A percentile compares a stretch with the other conserved stretches of the same genome.
Evolutionary conservation across 2,113 vertebrate genomes (phyloP).

Genomic region (Charadrius vociferus): DNA sequence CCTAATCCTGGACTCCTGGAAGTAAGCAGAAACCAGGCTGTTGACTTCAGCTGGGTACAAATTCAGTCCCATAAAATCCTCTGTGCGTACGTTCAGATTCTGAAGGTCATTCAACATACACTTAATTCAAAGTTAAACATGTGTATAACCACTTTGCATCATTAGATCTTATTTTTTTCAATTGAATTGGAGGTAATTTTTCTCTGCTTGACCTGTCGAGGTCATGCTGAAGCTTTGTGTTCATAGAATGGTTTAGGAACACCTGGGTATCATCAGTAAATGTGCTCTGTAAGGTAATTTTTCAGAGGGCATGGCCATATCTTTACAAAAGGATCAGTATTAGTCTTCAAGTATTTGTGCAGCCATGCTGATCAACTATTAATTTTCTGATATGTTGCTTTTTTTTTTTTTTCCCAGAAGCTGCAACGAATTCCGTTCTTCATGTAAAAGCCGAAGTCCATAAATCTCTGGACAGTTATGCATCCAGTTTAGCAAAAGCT

Average conservation of each 20-base stretch:
- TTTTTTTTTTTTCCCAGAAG: constrained; percentile 52
- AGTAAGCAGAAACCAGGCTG: neutral
- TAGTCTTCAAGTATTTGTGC: neutral
- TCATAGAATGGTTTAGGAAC: neutral
- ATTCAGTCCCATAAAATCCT: neutral
- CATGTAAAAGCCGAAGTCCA: constrained; percentile 89
- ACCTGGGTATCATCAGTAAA: neutral
- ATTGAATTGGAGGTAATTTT: neutral
- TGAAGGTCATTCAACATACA: neutral
- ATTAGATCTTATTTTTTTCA: neutral
- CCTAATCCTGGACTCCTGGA: neutral
- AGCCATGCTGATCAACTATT: neutral
- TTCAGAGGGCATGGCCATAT: neutral
- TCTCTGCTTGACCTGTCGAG: rapidly evolving
- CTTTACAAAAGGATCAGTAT: neutral
- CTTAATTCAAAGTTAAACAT: neutral
- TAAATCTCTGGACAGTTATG: constrained; percentile 89
- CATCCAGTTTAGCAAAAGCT: constrained; percentile 88
- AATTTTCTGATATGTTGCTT: neutral
- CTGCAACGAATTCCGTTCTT: constrained; percentile 73
- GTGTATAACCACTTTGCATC: neutral
- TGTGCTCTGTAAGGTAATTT: neutral
- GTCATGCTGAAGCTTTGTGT: neutral
- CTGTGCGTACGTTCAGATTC: neutral
- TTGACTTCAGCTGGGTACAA: neutral